Evolutionary conservation across 2,888 invertebrate genomes (phyloP).

Genomic region (Ferdinandea cuprea): DNA sequence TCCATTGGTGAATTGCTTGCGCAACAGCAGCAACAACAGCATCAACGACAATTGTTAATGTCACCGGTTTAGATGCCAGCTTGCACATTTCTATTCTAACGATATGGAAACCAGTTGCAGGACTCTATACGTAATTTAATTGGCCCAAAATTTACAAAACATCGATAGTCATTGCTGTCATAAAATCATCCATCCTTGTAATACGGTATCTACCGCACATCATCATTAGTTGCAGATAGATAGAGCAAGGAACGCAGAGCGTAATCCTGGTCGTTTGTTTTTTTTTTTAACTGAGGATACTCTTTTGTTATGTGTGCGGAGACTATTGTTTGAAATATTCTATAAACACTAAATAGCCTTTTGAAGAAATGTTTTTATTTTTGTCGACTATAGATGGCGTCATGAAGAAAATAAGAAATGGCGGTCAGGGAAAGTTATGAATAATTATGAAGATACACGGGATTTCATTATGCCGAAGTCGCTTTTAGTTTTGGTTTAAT

Average conservation of each 20-base stretch:
- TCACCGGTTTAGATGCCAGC: slow-evolving; percentile 16
- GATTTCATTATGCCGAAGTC: too few relatives aligned
- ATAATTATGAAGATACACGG: too few relatives aligned
- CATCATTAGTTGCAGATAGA: background rate
- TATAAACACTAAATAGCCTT: too few relatives aligned
- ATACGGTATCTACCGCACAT: background rate
- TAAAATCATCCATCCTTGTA: slow-evolving; percentile 1
- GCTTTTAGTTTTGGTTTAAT: too few relatives aligned
- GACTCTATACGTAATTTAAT: slow-evolving; percentile 43
- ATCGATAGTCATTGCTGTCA: background rate
- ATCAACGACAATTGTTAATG: slow-evolving; percentile 47
- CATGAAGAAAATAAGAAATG: too few relatives aligned
- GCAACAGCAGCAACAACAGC: slow-evolving; percentile 32
- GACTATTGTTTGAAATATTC: too few relatives aligned
- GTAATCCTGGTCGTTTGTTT: too few relatives aligned
- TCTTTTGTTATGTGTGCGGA: too few relatives aligned
- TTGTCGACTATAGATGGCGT: too few relatives aligned
- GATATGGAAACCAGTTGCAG: slow-evolving; percentile 10
- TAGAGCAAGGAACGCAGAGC: background rate
- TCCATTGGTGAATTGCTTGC: slow-evolving; percentile 35
- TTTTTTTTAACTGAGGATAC: too few relatives aligned
- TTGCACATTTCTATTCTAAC: slow-evolving; percentile 35
- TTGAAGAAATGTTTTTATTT: too few relatives aligned
- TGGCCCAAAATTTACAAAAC: slow-evolving; percentile 54
- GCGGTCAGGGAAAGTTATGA: too few relatives aligned